These are phyloP conservation scores for Nemoura dubitans DNA, from an alignment of 2,888 invertebrate genomes.

Conservation along the genomic window DNA sequence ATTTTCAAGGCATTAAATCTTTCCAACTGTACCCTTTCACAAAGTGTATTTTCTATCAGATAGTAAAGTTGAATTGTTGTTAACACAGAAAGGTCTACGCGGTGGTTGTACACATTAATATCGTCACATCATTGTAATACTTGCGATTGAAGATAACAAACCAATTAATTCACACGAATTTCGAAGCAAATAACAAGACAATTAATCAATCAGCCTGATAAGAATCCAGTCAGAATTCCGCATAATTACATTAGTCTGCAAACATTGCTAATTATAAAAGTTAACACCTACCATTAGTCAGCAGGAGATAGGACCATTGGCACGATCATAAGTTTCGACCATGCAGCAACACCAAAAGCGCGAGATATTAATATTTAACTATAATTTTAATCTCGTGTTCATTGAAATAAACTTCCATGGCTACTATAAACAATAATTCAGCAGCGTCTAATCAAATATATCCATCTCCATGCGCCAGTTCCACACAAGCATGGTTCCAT, in stretches of 20 bases:
- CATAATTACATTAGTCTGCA: slow-evolving; percentile 22
- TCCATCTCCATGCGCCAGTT: background rate
- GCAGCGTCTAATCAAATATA: background rate
- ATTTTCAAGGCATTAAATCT: slow-evolving; percentile 7
- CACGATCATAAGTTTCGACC: background rate
- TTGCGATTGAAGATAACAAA: slow-evolving; percentile 22
- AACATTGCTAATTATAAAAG: slow-evolving; percentile 31
- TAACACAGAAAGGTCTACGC: background rate
- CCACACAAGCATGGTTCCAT: background rate
- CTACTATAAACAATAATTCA: background rate
- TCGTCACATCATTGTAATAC: slow-evolving; percentile 15
- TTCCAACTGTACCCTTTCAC: background rate
- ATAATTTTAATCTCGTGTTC: slow-evolving; percentile 1
- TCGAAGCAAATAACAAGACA: slow-evolving; percentile 37
- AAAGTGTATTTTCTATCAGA: slow-evolving; percentile 7
- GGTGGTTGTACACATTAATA: slow-evolving; percentile 15
- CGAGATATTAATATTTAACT: background rate
- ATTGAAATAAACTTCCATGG: background rate
- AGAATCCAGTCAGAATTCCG: slow-evolving; percentile 18
- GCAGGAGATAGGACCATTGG: background rate
- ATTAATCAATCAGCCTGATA: slow-evolving; percentile 31
- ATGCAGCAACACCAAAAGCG: background rate
- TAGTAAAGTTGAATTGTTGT: background rate
- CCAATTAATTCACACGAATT: slow-evolving; percentile 40
- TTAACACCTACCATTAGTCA: slow-evolving; percentile 13